Evolutionary conservation across 2,113 vertebrate genomes (phyloP).

Genomic region (Lophius piscatorius): DNA sequence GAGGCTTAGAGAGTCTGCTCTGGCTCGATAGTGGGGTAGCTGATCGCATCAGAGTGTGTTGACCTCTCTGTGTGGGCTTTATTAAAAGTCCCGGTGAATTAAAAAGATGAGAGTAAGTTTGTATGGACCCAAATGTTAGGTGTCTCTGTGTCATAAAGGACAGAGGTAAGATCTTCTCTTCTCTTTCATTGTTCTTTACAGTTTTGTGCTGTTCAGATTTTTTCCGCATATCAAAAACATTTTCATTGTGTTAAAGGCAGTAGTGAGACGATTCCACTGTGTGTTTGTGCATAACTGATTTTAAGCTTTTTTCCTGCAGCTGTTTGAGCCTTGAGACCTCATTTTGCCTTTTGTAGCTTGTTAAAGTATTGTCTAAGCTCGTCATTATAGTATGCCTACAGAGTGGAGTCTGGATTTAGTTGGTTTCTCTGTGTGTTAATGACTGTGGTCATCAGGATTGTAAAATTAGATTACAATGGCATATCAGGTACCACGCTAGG

Average conservation of each 20-base stretch:
- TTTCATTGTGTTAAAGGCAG: background rate
- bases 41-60: constrained; percentile 62
- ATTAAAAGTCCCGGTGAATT: constrained; percentile 40
- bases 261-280: background rate
- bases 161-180: constrained; percentile 71
- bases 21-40: constrained; percentile 68
- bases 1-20: constrained; percentile 70
- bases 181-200: constrained; percentile 10
- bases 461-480: constrained; percentile 68
- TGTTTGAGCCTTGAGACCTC: constrained; percentile 10
- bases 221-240: background rate
- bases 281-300: constrained; percentile 10
- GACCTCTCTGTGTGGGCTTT: constrained; percentile 25
- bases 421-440: constrained; percentile 37
- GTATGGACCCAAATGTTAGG: constrained; percentile 51
- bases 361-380: constrained; percentile 17
- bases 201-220: constrained; percentile 7
- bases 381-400: constrained; percentile 14
- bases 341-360: constrained; percentile 27
- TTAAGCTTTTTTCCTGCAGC: background rate
- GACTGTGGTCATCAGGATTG: constrained; percentile 51
- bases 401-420: constrained; percentile 51
- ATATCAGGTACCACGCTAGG: constrained; percentile 47
- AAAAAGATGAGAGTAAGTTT: constrained; percentile 37
- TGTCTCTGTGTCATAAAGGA: constrained; percentile 42